Evolutionary conservation across 2,113 vertebrate genomes (phyloP).

Genomic region (Steatornis caripensis): DNA sequence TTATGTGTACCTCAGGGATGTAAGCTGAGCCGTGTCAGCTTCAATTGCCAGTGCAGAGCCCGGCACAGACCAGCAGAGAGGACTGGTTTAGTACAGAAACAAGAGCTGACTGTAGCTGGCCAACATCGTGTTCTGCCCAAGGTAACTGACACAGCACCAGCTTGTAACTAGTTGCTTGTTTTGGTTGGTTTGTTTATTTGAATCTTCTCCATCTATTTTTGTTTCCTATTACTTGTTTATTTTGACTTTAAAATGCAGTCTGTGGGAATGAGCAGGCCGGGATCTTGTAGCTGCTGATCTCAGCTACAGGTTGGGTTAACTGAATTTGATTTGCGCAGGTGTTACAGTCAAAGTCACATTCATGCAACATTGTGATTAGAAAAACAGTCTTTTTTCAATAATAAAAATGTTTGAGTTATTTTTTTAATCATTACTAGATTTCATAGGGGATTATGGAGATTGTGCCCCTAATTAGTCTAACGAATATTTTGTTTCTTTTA

Average conservation of each 20-base stretch:
- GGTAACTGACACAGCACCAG: not conserved
- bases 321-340: not conserved
- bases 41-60: accelerated
- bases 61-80: not conserved
- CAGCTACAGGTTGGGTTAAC: not conserved
- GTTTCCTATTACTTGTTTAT: not conserved
- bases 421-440: not conserved
- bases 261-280: not conserved
- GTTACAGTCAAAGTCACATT: not conserved
- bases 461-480: not conserved
- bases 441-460: not conserved
- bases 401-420: not conserved
- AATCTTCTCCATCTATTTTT: slow-evolving; percentile 25
- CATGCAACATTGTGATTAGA: not conserved
- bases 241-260: not conserved
- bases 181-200: not conserved
- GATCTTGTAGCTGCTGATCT: not conserved
- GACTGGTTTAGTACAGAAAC: not conserved
- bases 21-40: not conserved
- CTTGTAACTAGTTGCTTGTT: not conserved
- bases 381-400: not conserved
- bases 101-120: not conserved
- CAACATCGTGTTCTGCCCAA: not conserved
- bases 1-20: too few species aligned
- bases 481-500: not conserved